Evolutionary conservation across 2,888 invertebrate genomes (phyloP).

Genomic region (Empis stercorea): DNA sequence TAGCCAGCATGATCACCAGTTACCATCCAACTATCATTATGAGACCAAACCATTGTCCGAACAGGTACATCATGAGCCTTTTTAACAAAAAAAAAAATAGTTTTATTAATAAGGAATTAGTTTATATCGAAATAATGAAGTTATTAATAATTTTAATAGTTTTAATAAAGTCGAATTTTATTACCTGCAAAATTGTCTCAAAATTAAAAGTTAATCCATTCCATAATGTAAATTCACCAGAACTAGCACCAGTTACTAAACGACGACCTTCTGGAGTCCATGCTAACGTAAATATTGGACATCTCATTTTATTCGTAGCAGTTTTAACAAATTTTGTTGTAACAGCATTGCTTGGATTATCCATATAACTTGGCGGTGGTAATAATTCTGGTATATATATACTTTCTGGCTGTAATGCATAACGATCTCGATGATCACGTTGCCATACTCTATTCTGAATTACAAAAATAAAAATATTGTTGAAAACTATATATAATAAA

Average conservation of each 20-base stretch:
- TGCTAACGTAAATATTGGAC: conserved; percentile 96
- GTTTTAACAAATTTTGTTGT: conserved; percentile 93
- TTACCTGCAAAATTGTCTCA: conserved; percentile 97
- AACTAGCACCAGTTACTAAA: conserved; percentile 95
- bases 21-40: conserved; percentile 99
- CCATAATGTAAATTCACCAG: conserved; percentile 99
- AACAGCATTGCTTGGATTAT: conserved; percentile 94
- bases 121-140: too few relatives aligned
- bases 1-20: conserved; percentile 98
- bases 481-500: neutral
- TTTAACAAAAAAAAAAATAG: conserved; percentile 14
- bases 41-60: conserved; percentile 99
- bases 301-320: conserved; percentile 99
- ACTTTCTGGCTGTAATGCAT: conserved; percentile 86
- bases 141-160: neutral
- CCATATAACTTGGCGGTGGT: conserved; percentile 86
- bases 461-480: conserved; percentile 3
- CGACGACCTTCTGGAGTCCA: conserved; percentile 99
- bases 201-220: conserved; percentile 99
- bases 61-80: conserved; percentile 99
- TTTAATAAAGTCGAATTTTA: conserved; percentile 8
- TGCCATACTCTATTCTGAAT: conserved; percentile 85
- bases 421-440: conserved; percentile 76
- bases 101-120: too few relatives aligned
- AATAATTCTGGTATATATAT: conserved; percentile 88